A percentile compares a stretch with the other conserved stretches of the same genome.
Evolutionary conservation across 2,888 invertebrate genomes (phyloP).

Genomic region (Rhyacophila evoluta): DNA sequence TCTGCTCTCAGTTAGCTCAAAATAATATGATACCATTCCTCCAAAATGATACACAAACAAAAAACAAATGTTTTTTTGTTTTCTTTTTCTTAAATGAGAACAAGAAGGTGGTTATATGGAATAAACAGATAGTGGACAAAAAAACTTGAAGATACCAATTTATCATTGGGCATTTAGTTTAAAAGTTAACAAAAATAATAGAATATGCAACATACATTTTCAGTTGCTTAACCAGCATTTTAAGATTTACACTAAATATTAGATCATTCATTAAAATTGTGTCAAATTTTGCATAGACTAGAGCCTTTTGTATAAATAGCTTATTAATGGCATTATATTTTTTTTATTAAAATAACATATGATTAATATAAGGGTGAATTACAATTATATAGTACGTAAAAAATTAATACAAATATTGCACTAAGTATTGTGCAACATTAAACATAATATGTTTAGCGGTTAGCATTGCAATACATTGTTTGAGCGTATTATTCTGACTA

Average conservation of each 20-base stretch:
- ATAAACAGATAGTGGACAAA: background rate
- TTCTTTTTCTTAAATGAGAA: no score
- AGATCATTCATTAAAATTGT: slow-evolving; percentile 28
- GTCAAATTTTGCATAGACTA: slow-evolving; percentile 47
- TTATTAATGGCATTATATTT: slow-evolving; percentile 47
- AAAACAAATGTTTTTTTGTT: no score
- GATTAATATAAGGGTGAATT: slow-evolving; percentile 35
- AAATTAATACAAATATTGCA: slow-evolving; percentile 21
- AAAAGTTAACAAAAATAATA: background rate
- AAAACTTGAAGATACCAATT: background rate
- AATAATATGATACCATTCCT: no score
- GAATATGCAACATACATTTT: background rate
- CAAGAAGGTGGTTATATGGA: no score
- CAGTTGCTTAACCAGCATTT: background rate
- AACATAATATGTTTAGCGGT: slow-evolving; percentile 12
- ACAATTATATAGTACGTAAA: background rate
- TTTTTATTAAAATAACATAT: slow-evolving; percentile 27
- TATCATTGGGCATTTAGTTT: background rate
- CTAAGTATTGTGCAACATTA: slow-evolving; percentile 23
- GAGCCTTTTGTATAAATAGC: slow-evolving; percentile 44
- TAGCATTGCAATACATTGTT: slow-evolving; percentile 22
- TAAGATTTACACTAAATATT: background rate
- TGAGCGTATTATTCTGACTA: slow-evolving; percentile 26
- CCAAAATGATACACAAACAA: no score
- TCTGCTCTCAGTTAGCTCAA: no score